Percentiles rank a stretch among this genome's conserved stretches.
Evolutionary conservation across 2,888 invertebrate species (phyloP).

Genomic region (Drosophila parthenogenetica): DNA sequence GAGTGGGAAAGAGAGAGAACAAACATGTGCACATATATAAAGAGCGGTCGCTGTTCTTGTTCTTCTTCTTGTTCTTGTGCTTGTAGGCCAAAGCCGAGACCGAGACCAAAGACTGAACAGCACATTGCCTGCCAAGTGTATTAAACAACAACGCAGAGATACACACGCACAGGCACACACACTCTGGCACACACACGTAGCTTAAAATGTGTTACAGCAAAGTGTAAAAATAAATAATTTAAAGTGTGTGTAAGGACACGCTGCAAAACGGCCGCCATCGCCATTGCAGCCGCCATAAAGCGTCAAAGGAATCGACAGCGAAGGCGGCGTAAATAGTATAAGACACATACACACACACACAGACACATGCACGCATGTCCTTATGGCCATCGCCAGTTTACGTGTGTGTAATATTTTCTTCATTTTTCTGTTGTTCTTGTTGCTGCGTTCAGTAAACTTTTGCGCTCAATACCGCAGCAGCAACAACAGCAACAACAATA

Average conservation of each 20-base stretch:
- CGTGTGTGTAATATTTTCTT: conserved; percentile 62
- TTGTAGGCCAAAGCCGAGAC: conserved; percentile 44
- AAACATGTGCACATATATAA: conserved; percentile 67
- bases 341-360: conserved; percentile 40
- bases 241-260: conserved; percentile 81
- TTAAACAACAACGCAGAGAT: conserved; percentile 51
- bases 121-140: conserved; percentile 63
- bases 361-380: conserved; percentile 32
- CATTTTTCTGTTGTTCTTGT: conserved; percentile 24
- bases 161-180: conserved; percentile 10
- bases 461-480: conserved; percentile 75
- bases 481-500: conserved; percentile 30
- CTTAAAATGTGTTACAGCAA: conserved; percentile 80
- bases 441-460: conserved; percentile 71
- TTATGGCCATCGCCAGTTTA: conserved; percentile 40
- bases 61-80: conserved; percentile 25
- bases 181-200: conserved; percentile 27
- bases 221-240: conserved; percentile 82
- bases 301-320: conserved; percentile 59
- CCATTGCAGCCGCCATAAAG: conserved; percentile 63
- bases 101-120: conserved; percentile 43
- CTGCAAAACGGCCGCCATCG: conserved; percentile 66
- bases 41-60: conserved; percentile 53
- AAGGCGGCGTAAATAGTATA: conserved; percentile 67
- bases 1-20: conserved; percentile 10